A percentile compares a stretch with the other conserved stretches of the same genome.
These are phyloP conservation scores for Azorinus chamasolen DNA, from an alignment of 2,888 invertebrate species.

Conservation along the genomic window DNA sequence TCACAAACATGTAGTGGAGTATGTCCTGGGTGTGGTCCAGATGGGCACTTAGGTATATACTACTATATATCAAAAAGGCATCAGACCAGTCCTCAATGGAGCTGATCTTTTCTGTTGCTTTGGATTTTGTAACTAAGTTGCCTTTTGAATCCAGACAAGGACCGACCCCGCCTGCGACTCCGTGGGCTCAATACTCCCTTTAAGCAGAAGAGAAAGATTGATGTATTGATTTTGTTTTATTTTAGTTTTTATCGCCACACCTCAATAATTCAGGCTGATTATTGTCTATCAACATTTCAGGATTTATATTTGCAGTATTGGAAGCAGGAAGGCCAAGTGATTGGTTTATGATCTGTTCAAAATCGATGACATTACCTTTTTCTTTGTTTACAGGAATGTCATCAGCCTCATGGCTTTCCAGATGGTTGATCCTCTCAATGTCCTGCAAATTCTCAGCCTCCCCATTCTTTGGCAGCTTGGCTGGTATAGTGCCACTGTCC, in stretches of 20 bases:
- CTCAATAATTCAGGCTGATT: too few species aligned
- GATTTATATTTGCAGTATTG: too few species aligned
- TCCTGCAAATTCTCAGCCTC: too few species aligned
- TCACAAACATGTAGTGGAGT: constrained; percentile 27
- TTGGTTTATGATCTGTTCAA: constrained; percentile 7
- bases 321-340: background rate
- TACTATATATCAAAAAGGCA: constrained; percentile 26
- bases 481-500: too few species aligned
- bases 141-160: background rate
- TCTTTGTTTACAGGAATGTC: too few species aligned
- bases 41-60: constrained; percentile 10
- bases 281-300: too few species aligned
- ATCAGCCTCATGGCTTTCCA: too few species aligned
- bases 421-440: too few species aligned
- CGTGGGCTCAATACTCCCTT: constrained; percentile 7
- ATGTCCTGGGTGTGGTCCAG: constrained; percentile 2
- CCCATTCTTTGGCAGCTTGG: too few species aligned
- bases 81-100: constrained; percentile 30
- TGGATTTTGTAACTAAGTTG: background rate
- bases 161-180: background rate
- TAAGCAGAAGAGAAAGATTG: constrained; percentile 25
- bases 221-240: constrained; percentile 4
- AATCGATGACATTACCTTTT: constrained; percentile 4
- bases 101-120: constrained; percentile 1
- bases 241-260: background rate